Evolutionary conservation across 64 coral and sea anemone species (phyloP).

Genomic region (Porites lutea): DNA sequence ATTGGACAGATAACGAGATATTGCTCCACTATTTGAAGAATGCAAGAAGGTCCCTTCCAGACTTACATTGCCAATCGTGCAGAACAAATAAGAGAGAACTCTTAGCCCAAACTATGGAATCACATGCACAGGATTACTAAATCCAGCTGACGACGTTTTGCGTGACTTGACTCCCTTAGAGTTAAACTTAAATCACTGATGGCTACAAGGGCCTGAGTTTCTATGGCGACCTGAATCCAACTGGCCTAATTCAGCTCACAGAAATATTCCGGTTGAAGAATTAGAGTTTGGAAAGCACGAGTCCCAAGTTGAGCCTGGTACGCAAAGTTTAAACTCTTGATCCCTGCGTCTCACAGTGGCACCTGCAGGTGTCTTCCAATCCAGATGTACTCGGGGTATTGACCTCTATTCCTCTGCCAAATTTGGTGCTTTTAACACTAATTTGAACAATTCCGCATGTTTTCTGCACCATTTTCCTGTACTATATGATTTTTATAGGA

Average conservation of each 20-base stretch:
- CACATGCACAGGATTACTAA: slow-evolving; percentile 45
- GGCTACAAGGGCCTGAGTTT: slow-evolving; percentile 59
- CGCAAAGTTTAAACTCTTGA: no score
- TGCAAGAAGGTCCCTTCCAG: no score
- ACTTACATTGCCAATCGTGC: slow-evolving; percentile 37
- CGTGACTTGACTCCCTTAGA: slow-evolving; percentile 13
- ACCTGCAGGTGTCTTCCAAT: no score
- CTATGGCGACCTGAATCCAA: slow-evolving; percentile 17
- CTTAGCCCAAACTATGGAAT: slow-evolving; percentile 29
- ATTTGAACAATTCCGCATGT: no score
- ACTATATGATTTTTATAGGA: no score
- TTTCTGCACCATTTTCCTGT: no score
- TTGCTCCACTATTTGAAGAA: slow-evolving; percentile 66
- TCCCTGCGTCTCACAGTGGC: no score
- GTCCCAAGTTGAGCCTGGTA: not conserved
- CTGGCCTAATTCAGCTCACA: slow-evolving; percentile 58
- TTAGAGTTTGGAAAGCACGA: slow-evolving; percentile 56
- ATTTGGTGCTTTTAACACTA: no score
- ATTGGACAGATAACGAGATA: slow-evolving; percentile 64
- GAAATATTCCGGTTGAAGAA: slow-evolving; percentile 5
- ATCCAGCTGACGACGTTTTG: slow-evolving; percentile 53
- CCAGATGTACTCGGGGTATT: no score
- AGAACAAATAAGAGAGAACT: slow-evolving; percentile 45
- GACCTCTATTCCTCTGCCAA: no score
- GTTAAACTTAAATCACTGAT: slow-evolving; percentile 18